A percentile compares a stretch with the other conserved stretches of the same genome.
phyloP scores from a whole-genome alignment of 2,113 vertebrate genomes.

The Anarhynchus alexandrinus region DNA sequence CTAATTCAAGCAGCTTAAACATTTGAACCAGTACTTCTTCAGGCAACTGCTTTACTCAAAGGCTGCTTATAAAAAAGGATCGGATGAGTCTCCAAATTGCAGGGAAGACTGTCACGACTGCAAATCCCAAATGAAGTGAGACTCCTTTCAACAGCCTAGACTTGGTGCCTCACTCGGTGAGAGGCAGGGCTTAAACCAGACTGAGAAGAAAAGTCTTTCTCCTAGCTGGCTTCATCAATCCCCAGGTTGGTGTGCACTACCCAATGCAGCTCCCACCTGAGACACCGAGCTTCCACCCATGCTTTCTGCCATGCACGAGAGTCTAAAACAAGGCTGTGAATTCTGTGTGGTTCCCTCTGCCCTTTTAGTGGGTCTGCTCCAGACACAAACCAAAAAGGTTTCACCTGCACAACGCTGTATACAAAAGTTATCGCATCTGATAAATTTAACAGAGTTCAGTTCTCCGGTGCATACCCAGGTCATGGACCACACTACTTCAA shows the following conservation, averaged over 20 bases:
- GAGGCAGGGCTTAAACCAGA: background rate
- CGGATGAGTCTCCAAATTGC: background rate
- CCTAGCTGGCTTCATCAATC: background rate
- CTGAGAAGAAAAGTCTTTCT: background rate
- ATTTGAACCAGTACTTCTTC: background rate
- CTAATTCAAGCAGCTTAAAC: background rate
- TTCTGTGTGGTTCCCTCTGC: background rate
- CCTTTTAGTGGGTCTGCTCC: background rate
- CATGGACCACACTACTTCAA: conserved; percentile 4
- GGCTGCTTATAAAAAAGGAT: background rate
- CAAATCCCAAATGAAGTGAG: background rate
- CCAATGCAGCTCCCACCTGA: background rate
- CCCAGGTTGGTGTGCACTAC: background rate
- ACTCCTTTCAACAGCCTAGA: background rate
- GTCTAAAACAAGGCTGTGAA: background rate
- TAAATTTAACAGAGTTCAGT: background rate
- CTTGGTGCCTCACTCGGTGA: background rate
- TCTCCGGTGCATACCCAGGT: background rate
- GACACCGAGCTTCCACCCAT: background rate
- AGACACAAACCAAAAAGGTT: background rate
- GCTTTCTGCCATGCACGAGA: background rate
- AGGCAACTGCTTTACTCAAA: background rate
- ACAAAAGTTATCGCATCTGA: background rate
- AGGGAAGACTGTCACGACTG: background rate
- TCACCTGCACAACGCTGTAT: background rate